Evolutionary conservation across 2,113 vertebrate species (phyloP), one percentile per base, ranked within the genome.

Genomic region (Cebidichthys violaceus): DNA sequence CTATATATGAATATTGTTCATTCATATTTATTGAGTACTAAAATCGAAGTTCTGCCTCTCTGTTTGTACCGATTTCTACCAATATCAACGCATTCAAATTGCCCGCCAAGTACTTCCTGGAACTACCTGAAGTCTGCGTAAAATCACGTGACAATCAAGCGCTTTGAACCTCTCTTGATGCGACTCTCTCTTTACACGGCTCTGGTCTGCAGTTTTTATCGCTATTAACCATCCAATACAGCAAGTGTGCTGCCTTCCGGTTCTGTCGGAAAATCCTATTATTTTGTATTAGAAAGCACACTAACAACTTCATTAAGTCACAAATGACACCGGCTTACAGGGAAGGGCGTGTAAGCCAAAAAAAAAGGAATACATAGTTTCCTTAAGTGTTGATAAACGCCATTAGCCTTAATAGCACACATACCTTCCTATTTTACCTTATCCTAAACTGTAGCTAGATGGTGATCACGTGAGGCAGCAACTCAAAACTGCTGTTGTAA

Each of bases 131-230:
- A 45, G 13, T 45, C 43, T 15, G 5, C 43, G 43, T 45, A 17
- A 9, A 9, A 6, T 37, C 37, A 37, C 8, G 37, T 37, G 37
- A 37, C 37, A 13, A 45, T 45, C 2, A 45, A 15, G 2, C 43
- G 9, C 15, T 41, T 43, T 45, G 43, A 11, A 45, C 43, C 14
- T 11, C 43, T 13, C 4, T 11, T 47, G 45, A 50, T 7, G 18
- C 47, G 47, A 22, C 47, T 50, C 17, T 47, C 45, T 6, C 4
- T 47, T 6, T 47, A 18, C 1, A 47, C 17, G 45, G 45, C 45
- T 47, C 22, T 75, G 74, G 61, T 83, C 78, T 77, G 86, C 75
- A 68, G 50, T 35, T 66, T 81, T 62, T 60, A 79, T 70, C 60
- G 29, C 77, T 52, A 27, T 55, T 37, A 73, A 71, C 79, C 31